Percentiles rank a stretch among this genome's conserved stretches.
Evolutionary conservation across 2,797 vertebrate species (phyloP).

Genomic region (Acanthiza pusilla): DNA sequence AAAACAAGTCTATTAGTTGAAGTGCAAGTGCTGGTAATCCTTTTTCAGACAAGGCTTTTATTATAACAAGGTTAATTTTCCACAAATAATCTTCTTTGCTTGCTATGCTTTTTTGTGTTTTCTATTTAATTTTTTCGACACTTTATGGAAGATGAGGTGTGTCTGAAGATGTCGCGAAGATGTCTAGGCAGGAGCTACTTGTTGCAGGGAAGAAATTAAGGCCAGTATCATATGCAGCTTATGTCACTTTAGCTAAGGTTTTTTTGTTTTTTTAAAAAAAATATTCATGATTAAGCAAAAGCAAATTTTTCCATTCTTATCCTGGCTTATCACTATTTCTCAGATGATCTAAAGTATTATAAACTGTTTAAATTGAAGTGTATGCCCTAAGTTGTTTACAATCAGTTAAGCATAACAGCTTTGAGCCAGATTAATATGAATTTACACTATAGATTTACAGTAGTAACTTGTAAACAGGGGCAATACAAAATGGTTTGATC

Average conservation of each 20-base stretch:
- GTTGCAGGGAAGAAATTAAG: neutral
- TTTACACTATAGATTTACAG: neutral
- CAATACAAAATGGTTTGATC: neutral
- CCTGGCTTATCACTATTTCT: neutral
- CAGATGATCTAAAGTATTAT: neutral
- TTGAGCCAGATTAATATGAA: neutral
- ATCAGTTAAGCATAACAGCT: neutral
- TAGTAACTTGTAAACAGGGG: neutral
- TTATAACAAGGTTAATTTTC: neutral
- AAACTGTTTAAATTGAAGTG: neutral
- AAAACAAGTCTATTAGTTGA: neutral
- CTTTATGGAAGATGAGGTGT: neutral
- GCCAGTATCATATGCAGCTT: neutral
- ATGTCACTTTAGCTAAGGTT: neutral
- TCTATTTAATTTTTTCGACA: neutral
- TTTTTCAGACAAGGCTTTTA: neutral
- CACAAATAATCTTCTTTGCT: neutral
- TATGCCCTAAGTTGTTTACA: neutral
- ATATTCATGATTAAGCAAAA: neutral
- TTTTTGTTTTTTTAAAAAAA: neutral
- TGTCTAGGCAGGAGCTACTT: neutral
- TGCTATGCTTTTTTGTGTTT: neutral
- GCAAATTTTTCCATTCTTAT: neutral
- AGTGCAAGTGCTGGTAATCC: neutral
- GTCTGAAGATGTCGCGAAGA: neutral